Evolutionary conservation across 2,888 invertebrate species (phyloP).

Genomic region (Phalera bucephala): DNA sequence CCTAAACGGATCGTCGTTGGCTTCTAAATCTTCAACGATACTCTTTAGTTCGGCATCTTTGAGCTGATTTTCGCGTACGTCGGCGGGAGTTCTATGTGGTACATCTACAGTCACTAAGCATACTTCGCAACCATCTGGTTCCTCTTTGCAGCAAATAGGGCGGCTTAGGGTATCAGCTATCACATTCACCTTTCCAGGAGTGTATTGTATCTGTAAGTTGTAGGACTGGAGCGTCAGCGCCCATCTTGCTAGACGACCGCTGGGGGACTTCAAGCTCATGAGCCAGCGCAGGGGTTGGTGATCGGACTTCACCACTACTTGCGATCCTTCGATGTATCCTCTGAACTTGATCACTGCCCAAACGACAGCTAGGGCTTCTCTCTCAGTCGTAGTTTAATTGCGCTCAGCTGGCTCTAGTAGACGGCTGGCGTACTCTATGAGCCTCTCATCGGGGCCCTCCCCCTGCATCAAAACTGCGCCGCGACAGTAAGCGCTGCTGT

Average conservation of each 20-base stretch:
- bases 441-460: slow-evolving; percentile 5
- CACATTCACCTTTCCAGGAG: slow-evolving; percentile 1
- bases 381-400: slow-evolving; percentile 5
- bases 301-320: background rate
- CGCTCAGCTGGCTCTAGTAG: background rate
- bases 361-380: slow-evolving; percentile 5
- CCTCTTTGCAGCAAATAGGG: background rate
- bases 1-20: slow-evolving; percentile 3
- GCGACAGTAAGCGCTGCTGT: slow-evolving; percentile 11
- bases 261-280: slow-evolving; percentile 4
- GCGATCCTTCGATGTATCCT: slow-evolving; percentile 3
- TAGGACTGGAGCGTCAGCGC: slow-evolving; percentile 2
- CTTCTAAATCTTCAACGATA: slow-evolving; percentile 2
- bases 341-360: slow-evolving; percentile 7
- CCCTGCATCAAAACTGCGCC: slow-evolving; percentile 17
- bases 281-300: slow-evolving; percentile 9
- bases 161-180: slow-evolving; percentile 4
- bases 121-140: background rate
- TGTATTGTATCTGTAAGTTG: slow-evolving; percentile 1
- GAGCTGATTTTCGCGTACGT: background rate
- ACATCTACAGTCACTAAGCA: background rate
- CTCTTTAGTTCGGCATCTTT: background rate
- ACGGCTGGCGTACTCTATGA: slow-evolving; percentile 8
- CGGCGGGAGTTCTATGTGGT: background rate
- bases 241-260: slow-evolving; percentile 5